Conservation (phyloP, 2,888 invertebrate genomes). For the Cheilosia vulpina region DNA sequence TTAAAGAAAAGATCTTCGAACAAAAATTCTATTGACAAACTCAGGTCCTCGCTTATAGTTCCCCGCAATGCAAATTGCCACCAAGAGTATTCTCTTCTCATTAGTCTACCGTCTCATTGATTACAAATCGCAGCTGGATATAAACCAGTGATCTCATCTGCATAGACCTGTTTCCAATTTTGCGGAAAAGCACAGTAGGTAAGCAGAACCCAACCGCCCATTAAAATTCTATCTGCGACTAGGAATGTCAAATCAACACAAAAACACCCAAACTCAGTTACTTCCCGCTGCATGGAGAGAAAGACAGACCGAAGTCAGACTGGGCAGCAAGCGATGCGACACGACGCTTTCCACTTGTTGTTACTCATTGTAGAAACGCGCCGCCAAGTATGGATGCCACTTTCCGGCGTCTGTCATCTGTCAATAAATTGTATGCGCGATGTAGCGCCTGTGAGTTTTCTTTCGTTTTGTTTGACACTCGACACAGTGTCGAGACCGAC, state of each 20-base stretch:
- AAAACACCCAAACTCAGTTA: conserved; percentile 24
- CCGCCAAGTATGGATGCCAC: conserved; percentile 18
- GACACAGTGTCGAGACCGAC: conserved; percentile 13
- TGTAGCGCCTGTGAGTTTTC: conserved; percentile 13
- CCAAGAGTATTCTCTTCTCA: neutral
- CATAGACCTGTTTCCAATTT: conserved; percentile 57
- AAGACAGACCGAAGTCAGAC: neutral
- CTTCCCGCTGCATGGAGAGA: conserved; percentile 1
- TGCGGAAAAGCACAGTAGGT: conserved; percentile 26
- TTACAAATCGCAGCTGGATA: conserved; percentile 55
- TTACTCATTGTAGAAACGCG: conserved; percentile 32
- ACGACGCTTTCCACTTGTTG: conserved; percentile 21
- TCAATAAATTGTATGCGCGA: conserved; percentile 15
- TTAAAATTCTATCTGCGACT: conserved; percentile 21
- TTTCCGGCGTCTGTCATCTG: conserved; percentile 4
- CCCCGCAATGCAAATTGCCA: neutral
- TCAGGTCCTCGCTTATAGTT: conserved; percentile 5
- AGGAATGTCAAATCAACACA: neutral
- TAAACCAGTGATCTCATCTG: conserved; percentile 63
- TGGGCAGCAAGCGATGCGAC: conserved; percentile 14
- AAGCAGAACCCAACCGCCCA: conserved; percentile 19
- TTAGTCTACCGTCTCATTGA: conserved; percentile 28
- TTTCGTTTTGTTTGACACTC: conserved; percentile 22
- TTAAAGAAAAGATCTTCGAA: neutral
- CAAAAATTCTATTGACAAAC: neutral